phyloP scores from a whole-genome alignment of 2,888 invertebrate genomes.

The Dynastes maya region DNA sequence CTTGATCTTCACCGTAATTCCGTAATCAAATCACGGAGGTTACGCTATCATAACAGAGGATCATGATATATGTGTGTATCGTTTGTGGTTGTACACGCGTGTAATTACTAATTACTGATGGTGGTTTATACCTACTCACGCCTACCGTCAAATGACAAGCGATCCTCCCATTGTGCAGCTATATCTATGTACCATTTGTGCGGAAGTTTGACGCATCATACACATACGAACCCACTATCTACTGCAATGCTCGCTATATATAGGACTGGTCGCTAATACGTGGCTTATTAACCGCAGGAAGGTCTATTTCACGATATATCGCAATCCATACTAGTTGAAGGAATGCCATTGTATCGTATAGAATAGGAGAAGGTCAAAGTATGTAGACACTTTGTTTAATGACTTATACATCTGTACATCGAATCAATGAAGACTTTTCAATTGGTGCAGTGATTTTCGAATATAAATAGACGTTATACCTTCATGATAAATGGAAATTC shows the following conservation, averaged over 20 bases:
- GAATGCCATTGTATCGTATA: no score
- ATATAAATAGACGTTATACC: no score
- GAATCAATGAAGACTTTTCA: no score
- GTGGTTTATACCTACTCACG: constrained; percentile 42
- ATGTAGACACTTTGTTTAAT: no score
- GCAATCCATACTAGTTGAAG: neutral
- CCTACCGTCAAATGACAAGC: constrained; percentile 54
- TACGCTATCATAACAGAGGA: constrained; percentile 59
- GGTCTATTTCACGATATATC: neutral
- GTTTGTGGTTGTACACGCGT: constrained; percentile 61
- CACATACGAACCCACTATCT: neutral
- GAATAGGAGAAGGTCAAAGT: no score
- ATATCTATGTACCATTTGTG: constrained; percentile 52
- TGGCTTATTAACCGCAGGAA: neutral
- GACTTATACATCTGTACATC: no score
- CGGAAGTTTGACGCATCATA: constrained; percentile 38
- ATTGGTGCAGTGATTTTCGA: no score
- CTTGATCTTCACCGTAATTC: constrained; percentile 53
- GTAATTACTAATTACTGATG: constrained; percentile 63
- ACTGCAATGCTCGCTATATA: no score
- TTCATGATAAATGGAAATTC: no score
- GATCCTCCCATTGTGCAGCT: constrained; percentile 39
- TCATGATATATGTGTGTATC: constrained; percentile 64
- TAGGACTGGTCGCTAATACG: neutral
- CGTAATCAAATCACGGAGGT: constrained; percentile 60